These are phyloP conservation scores for Sinelater perroti DNA, from an alignment of 2,888 invertebrate genomes.

Conservation along the genomic window DNA sequence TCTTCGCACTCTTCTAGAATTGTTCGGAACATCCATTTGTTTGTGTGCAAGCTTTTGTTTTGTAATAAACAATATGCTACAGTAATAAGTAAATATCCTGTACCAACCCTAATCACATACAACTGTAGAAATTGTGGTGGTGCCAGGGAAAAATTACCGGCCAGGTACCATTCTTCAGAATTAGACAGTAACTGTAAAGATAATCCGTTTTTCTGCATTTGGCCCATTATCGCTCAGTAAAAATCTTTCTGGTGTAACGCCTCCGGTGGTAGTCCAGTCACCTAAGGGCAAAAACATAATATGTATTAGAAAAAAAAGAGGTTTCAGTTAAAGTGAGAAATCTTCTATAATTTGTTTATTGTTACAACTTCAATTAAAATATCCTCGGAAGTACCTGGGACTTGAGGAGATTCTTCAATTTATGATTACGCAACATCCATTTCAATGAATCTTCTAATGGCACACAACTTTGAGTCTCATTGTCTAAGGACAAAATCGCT, in stretches of 20 bases:
- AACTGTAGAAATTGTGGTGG: not conserved
- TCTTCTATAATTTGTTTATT: not conserved
- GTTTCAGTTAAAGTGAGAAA: no score
- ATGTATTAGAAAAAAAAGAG: no score
- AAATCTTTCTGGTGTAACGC: no score
- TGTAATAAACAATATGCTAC: not conserved
- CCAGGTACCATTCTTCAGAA: not conserved
- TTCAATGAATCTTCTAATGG: conserved; percentile 4
- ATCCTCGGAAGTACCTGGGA: no score
- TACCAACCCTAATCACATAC: not conserved
- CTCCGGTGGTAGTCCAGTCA: no score
- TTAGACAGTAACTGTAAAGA: not conserved
- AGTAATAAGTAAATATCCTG: no score
- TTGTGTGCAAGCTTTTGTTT: not conserved
- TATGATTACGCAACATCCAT: not conserved
- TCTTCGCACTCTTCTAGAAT: not conserved
- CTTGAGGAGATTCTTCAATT: not conserved
- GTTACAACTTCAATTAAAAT: no score
- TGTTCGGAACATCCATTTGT: not conserved
- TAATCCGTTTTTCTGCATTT: no score
- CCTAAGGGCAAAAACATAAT: no score
- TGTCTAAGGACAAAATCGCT: not conserved
- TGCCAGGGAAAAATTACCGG: not conserved
- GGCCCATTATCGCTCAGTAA: no score
- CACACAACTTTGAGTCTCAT: not conserved